Percentiles rank a stretch among this genome's conserved stretches.
These are phyloP conservation scores for Ammodytes dubius DNA, from an alignment of 2,113 vertebrate genomes.

Conservation along the genomic window DNA sequence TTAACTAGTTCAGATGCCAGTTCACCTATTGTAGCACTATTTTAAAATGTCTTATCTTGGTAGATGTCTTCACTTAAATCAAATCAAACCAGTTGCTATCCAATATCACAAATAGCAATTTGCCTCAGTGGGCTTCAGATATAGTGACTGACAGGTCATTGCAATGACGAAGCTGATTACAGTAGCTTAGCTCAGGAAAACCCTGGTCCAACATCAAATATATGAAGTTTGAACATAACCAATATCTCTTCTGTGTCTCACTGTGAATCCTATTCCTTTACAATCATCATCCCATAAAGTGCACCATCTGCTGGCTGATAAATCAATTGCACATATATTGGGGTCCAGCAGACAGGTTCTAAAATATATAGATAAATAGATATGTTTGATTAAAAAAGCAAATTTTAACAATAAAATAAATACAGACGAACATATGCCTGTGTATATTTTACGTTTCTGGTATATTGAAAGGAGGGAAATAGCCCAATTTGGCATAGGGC, in stretches of 20 bases:
- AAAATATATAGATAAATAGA: background rate
- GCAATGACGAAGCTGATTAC: background rate
- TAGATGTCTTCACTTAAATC: background rate
- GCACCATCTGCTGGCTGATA: conserved; percentile 69
- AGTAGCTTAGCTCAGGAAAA: background rate
- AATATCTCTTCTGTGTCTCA: background rate
- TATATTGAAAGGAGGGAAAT: background rate
- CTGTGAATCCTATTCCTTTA: conserved; percentile 9
- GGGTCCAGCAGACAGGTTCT: conserved; percentile 28
- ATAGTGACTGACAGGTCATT: background rate
- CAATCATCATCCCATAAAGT: conserved; percentile 38
- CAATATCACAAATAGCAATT: too few species aligned
- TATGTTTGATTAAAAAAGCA: too few species aligned
- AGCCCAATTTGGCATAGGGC: background rate
- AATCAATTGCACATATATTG: conserved; percentile 33
- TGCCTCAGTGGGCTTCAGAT: background rate
- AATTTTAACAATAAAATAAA: conserved; percentile 37
- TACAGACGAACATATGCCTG: background rate
- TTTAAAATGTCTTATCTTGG: background rate
- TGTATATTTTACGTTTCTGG: background rate
- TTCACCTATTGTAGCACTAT: background rate
- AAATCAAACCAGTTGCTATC: too few species aligned
- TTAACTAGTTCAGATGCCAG: background rate
- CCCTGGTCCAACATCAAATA: background rate
- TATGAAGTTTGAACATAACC: background rate